Conservation (phyloP, 2,113 vertebrate genomes). For the Silurus meridionalis region DNA sequence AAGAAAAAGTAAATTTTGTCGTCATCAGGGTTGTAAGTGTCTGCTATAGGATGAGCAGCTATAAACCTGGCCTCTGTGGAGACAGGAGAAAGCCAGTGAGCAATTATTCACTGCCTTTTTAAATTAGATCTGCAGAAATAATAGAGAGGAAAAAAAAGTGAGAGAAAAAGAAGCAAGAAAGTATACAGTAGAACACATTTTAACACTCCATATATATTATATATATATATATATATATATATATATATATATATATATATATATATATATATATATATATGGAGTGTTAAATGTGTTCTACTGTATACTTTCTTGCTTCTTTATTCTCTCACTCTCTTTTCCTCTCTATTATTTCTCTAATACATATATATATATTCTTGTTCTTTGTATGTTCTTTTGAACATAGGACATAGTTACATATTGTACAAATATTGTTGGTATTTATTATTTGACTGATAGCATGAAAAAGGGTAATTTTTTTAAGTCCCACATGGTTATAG, state of each 20-base stretch:
- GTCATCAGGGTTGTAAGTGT: conserved; percentile 95
- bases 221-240: background rate
- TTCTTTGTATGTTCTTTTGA: too few species aligned
- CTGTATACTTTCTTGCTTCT: too few species aligned
- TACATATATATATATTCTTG: too few species aligned
- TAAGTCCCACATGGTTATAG: background rate
- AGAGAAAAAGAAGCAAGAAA: background rate
- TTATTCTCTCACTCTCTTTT: too few species aligned
- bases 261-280: background rate
- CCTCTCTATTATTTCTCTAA: too few species aligned
- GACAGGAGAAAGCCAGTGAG: conserved; percentile 26
- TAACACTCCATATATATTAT: too few species aligned
- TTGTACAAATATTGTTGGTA: too few species aligned
- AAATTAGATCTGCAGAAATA: background rate
- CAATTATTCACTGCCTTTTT: conserved; percentile 8
- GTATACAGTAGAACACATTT: background rate
- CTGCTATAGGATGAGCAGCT: conserved; percentile 87
- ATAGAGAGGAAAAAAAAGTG: background rate
- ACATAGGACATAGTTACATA: too few species aligned
- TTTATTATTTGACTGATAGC: too few species aligned
- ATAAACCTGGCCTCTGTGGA: conserved; percentile 92
- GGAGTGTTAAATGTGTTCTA: too few species aligned
- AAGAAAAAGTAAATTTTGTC: conserved; percentile 99
- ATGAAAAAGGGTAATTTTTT: background rate
- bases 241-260: too few species aligned